Evolutionary conservation across 2,888 invertebrate genomes (phyloP).

Genomic region (Eupithecia inturbata): DNA sequence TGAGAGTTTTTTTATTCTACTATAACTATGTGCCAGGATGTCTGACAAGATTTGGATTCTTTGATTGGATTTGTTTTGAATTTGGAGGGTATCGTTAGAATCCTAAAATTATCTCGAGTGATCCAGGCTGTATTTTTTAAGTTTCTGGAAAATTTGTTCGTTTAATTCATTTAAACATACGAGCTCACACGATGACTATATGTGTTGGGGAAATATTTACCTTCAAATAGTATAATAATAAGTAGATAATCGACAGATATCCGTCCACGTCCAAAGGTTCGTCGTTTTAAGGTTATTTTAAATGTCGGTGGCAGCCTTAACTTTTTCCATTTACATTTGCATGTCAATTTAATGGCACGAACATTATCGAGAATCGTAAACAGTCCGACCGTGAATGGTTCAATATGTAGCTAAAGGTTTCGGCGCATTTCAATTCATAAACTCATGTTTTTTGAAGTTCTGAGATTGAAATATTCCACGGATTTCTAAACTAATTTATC

Average conservation of each 20-base stretch:
- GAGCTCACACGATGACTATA: not conserved
- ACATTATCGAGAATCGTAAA: slow-evolving; percentile 41
- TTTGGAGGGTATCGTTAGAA: not conserved
- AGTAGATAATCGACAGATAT: not conserved
- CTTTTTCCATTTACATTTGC: slow-evolving; percentile 41
- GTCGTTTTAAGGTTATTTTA: not conserved
- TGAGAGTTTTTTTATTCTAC: not conserved
- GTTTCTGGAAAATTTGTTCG: not conserved
- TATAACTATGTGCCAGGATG: not conserved
- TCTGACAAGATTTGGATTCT: not conserved
- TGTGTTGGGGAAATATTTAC: not conserved
- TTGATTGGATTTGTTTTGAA: too few relatives aligned
- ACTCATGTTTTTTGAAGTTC: not conserved
- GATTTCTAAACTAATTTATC: not conserved
- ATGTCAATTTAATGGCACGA: slow-evolving; percentile 48
- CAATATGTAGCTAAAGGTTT: slow-evolving; percentile 23
- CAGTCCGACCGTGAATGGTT: slow-evolving; percentile 36
- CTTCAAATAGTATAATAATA: not conserved
- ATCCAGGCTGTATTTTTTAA: too few relatives aligned
- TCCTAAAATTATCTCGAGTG: not conserved
- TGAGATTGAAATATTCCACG: not conserved
- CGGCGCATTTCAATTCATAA: not conserved
- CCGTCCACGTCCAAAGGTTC: not conserved
- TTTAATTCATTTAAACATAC: not conserved
- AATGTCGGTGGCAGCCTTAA: slow-evolving; percentile 16